Base-by-base conservation (phyloP, 1,140 invertebrate species). In the Cydia amplana region DNA sequence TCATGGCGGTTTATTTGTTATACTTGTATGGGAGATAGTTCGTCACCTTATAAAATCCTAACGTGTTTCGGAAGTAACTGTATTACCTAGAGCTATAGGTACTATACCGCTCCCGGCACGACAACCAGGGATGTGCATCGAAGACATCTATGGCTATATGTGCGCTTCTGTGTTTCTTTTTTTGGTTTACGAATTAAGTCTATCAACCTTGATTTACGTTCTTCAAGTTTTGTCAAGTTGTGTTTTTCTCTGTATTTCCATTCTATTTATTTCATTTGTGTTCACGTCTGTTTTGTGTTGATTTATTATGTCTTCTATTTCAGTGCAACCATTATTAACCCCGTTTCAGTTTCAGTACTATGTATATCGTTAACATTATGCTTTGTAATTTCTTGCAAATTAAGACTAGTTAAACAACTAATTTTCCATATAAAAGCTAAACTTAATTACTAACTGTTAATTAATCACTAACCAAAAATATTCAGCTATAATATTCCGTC, bases 81-180 rank as follows among this genome's bases (percentile, higher is more conserved):
- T 60, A 23, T 60, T 10, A n/a, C n/a, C n/a, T n/a, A 23, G 55
- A 60, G 55, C 55, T 60, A n/a, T n/a, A n/a, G n/a, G n/a, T n/a
- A n/a, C n/a, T n/a, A 60, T 3, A 23, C 20, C 55, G 55, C 18
- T 60, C 55, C 18, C 20, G 4, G 55, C 51, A 55, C 51, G 51
- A 55, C 51, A 20, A 55, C 55, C 55, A 60, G 6, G 55, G 20
- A 60, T 23, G 20, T 23, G 55, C 55, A 60, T 60, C 55, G 55
- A 23, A 60, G 78, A 76, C 60, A 78, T 81, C 80, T 79, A 79
- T 60, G 77, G 76, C 83, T 84, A 74, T 75, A 80, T 84, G 80
- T 84, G 67, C 75, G 79, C 74, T 78, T 43, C 77, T 78, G 76
- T 83, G 77, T 77, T 70, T n/a, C 49, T 16, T 70, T 25, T 28